Evolutionary conservation across 2,888 invertebrate species (phyloP).

Genomic region (Limenitis arthemis): DNA sequence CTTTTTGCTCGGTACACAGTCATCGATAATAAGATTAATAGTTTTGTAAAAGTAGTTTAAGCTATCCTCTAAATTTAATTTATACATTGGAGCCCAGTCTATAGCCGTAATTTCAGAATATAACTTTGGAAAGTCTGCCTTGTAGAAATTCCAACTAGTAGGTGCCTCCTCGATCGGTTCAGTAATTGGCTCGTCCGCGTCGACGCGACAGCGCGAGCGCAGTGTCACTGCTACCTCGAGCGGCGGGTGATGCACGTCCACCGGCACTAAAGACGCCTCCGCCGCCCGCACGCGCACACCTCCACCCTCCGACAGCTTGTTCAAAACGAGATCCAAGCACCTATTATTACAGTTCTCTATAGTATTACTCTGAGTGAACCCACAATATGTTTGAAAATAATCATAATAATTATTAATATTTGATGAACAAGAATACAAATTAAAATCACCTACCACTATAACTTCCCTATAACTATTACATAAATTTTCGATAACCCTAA

Average conservation of each 20-base stretch:
- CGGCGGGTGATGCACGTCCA: slow-evolving; percentile 15
- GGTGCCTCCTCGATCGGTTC: too few species aligned
- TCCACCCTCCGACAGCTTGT: not conserved
- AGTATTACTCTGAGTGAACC: slow-evolving; percentile 9
- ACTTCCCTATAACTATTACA: too few species aligned
- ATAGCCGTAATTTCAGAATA: slow-evolving; percentile 4
- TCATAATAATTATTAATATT: slow-evolving; percentile 15
- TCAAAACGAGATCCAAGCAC: slow-evolving; percentile 12
- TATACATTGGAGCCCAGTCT: slow-evolving; percentile 1
- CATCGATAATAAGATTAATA: too few species aligned
- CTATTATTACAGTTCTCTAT: slow-evolving; percentile 5
- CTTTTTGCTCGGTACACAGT: too few species aligned
- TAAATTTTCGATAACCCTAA: too few species aligned
- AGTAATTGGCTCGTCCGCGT: too few species aligned
- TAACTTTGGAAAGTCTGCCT: slow-evolving; percentile 8
- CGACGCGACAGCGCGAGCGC: too few species aligned
- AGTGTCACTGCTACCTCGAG: slow-evolving; percentile 5
- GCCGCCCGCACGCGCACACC: slow-evolving; percentile 5
- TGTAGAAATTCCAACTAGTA: slow-evolving; percentile 8
- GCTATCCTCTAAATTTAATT: too few species aligned
- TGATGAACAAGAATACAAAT: too few species aligned
- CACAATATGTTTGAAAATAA: slow-evolving; percentile 13
- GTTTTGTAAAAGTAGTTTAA: too few species aligned
- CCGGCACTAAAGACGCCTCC: slow-evolving; percentile 6
- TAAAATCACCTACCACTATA: too few species aligned